These are phyloP conservation scores for Elgonia sp. DNA, from an alignment of 2,888 invertebrate genomes.

Conservation along the genomic window DNA sequence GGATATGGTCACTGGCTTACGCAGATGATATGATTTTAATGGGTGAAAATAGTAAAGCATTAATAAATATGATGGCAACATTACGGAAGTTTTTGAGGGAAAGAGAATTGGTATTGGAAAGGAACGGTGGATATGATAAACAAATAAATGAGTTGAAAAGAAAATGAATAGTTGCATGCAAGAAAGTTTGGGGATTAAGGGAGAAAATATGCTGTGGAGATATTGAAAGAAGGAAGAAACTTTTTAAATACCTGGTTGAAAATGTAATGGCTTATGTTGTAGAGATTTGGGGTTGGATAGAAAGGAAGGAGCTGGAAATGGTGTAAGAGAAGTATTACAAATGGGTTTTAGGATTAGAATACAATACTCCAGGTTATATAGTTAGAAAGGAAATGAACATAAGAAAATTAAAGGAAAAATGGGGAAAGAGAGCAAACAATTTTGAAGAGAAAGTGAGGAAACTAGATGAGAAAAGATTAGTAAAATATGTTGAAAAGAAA, in stretches of 20 bases:
- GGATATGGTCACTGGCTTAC: constrained; percentile 30
- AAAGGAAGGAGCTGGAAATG: neutral
- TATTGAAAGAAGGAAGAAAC: constrained; percentile 26
- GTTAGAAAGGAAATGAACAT: constrained; percentile 13
- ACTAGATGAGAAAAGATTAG: constrained; percentile 23
- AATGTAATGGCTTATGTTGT: neutral
- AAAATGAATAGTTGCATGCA: constrained; percentile 38
- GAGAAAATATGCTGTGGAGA: neutral
- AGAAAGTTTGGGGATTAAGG: constrained; percentile 39
- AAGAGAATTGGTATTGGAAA: constrained; percentile 45
- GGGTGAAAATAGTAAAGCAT: constrained; percentile 15
- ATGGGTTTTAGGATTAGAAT: constrained; percentile 46
- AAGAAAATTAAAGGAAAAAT: constrained; percentile 23
- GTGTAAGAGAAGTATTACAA: constrained; percentile 34
- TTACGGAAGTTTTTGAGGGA: constrained; percentile 45
- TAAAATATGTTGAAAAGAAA: constrained; percentile 37
- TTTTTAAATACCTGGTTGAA: constrained; percentile 37
- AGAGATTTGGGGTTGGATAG: constrained; percentile 35
- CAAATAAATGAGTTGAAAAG: constrained; percentile 52
- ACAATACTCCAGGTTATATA: constrained; percentile 33
- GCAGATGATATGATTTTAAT: constrained; percentile 31
- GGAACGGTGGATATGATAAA: constrained; percentile 17
- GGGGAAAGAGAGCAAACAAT: constrained; percentile 8
- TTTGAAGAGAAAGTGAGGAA: constrained; percentile 36
- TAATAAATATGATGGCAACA: constrained; percentile 12